These are phyloP conservation scores for Hydrotaea cyrtoneurina DNA, from an alignment of 2,888 invertebrate genomes.

Conservation along the genomic window DNA sequence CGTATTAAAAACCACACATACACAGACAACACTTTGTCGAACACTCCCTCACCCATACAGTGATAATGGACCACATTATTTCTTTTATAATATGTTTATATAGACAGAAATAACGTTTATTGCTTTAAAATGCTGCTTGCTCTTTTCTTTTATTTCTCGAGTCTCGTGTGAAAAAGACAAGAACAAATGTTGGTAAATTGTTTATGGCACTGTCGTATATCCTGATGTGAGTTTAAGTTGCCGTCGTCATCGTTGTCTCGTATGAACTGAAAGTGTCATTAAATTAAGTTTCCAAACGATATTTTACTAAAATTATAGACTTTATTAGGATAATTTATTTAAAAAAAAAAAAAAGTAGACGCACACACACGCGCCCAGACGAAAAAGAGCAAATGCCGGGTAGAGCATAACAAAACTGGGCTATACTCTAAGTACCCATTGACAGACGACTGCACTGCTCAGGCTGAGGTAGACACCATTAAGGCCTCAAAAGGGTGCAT, in stretches of 20 bases:
- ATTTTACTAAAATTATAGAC: slow-evolving; percentile 9
- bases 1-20: neutral
- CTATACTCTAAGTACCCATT: too few relatives aligned
- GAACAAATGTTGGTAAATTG: neutral
- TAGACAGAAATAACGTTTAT: neutral
- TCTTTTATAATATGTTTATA: neutral
- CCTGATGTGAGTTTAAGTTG: neutral
- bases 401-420: too few relatives aligned
- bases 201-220: neutral
- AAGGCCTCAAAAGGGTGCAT: neutral
- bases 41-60: neutral
- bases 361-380: too few relatives aligned
- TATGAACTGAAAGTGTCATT: slow-evolving; percentile 14
- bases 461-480: neutral
- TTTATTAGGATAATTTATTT: neutral
- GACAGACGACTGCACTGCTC: neutral
- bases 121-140: neutral
- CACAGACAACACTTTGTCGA: neutral
- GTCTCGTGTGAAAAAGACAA: neutral
- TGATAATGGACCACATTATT: slow-evolving; percentile 11
- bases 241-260: neutral
- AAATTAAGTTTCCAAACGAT: slow-evolving; percentile 4
- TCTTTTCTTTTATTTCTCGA: neutral
- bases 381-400: too few relatives aligned
- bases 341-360: neutral